Evolutionary conservation across 2,888 invertebrate genomes (phyloP), one percentile per base, ranked within the genome.

Genomic region (Archips crataeganus): DNA sequence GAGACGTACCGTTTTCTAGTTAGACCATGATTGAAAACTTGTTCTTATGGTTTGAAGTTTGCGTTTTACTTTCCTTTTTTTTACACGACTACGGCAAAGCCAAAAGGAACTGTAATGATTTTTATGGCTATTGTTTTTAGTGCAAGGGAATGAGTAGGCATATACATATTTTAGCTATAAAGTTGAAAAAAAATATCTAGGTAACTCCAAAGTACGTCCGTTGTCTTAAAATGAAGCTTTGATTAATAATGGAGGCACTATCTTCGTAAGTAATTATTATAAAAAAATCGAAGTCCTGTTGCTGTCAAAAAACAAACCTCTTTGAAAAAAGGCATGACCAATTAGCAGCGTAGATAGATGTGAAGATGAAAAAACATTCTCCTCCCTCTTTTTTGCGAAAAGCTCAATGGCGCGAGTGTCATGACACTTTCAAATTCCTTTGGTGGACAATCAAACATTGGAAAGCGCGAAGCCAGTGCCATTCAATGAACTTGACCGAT

Each of bases 391-490:
- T 32, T 32, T 32, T 4, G 32, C 23, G 11, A 23, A 63, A 73
- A 69, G 49, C 69, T 39, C 71, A 74, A 75, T 68, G 65, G 71
- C 75, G 23, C 15, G 57, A 74, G 51, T 36, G 69, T 74, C 78
- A 81, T 85, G 85, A 87, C 87, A 84, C 87, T 87, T 83, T 80
- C 77, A 79, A 74, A 76, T 71, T 71, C 74, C 70, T 64, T 75
- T 75, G 60, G 70, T 76, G 77, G 75, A 77, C 79, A 80, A 83
- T 81, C 79, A 82, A 78, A 78, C 75, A 82, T 84, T 87, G 76
- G 89, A 90, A 90, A 90, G 89, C 82, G 75, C 76, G 63, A 75
- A 84, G 80, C 76, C 75, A 76, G 86, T 87, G 81, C 82, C 86
- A 84, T 86, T 86, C 79, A 77, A 77, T 82, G 84, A 84, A 84